Evolutionary conservation across 1,140 invertebrate genomes (phyloP).

Genomic region (Pristionchus pacificus): DNA sequence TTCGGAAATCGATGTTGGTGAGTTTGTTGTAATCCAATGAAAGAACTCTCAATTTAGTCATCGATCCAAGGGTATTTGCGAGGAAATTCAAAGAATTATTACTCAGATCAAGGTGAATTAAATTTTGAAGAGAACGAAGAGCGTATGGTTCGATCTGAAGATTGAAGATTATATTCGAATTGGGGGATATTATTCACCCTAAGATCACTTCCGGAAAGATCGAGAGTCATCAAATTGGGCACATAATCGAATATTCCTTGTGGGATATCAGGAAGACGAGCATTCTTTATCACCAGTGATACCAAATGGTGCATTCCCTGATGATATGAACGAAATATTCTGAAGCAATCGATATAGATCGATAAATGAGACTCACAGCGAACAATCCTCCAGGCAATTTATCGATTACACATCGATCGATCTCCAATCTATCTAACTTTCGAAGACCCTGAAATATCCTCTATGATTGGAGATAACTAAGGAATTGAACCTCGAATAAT

Average conservation of each 20-base stretch:
- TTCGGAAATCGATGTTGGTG: conserved; percentile 35
- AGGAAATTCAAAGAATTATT: conserved; percentile 34
- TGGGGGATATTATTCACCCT: conserved; percentile 5
- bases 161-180: neutral
- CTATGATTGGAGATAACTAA: conserved; percentile 2
- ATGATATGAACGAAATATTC: neutral
- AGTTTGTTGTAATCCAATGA: conserved; percentile 32
- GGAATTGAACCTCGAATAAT: neutral
- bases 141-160: conserved; percentile 13
- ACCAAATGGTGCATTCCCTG: conserved; percentile 36
- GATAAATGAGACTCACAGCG: no score
- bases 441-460: conserved; percentile 21
- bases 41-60: conserved; percentile 31
- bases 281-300: conserved; percentile 33
- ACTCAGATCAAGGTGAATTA: conserved; percentile 37
- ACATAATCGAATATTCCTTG: conserved; percentile 21
- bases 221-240: conserved; percentile 36
- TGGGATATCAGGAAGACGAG: conserved; percentile 28
- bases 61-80: conserved; percentile 23
- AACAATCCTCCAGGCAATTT: conserved; percentile 28
- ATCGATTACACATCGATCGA: conserved; percentile 34
- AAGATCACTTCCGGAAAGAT: conserved; percentile 34
- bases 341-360: neutral
- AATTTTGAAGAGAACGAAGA: conserved; percentile 2
- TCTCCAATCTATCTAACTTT: conserved; percentile 35